A percentile compares a stretch with the other conserved stretches of the same genome.
Evolutionary conservation across 2,113 vertebrate species (phyloP).

Genomic region (Hoplias malabaricus): DNA sequence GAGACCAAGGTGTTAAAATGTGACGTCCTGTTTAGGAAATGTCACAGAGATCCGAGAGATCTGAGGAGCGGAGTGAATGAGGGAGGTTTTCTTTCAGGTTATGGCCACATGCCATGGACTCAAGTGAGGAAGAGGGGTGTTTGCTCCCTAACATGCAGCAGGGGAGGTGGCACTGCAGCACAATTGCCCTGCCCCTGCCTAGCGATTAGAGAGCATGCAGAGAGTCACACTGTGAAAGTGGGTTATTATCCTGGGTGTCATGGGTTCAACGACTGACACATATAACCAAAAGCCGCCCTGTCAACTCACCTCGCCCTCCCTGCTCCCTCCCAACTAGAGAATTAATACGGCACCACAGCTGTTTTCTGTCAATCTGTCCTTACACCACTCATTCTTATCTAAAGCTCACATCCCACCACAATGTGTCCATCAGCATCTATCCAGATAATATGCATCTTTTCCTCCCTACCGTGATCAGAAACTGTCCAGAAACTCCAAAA

Average conservation of each 20-base stretch:
- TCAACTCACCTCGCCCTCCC: constrained; percentile 34
- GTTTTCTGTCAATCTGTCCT: constrained; percentile 63
- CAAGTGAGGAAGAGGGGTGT: not conserved
- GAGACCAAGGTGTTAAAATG: constrained; percentile 58
- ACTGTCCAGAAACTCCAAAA: constrained; percentile 62
- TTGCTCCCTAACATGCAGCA: constrained; percentile 58
- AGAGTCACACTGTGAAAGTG: constrained; percentile 63
- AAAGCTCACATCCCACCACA: constrained; percentile 61
- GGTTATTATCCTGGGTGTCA: constrained; percentile 70
- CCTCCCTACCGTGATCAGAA: constrained; percentile 44
- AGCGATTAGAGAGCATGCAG: constrained; percentile 50
- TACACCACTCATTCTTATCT: constrained; percentile 51
- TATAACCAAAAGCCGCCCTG: constrained; percentile 59
- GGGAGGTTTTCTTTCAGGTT: not conserved
- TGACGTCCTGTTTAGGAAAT: constrained; percentile 76
- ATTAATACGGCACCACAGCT: constrained; percentile 69
- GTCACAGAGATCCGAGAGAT: constrained; percentile 67
- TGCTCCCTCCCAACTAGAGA: constrained; percentile 49
- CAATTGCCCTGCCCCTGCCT: constrained; percentile 64
- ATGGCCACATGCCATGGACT: not conserved
- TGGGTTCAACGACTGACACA: constrained; percentile 70
- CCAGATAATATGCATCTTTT: constrained; percentile 43
- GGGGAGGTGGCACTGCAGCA: constrained; percentile 80
- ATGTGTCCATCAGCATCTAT: constrained; percentile 44
- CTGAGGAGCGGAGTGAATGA: constrained; percentile 19